Base-by-base conservation (phyloP, 2,888 invertebrate species). In the Polydrusus cervinus region DNA sequence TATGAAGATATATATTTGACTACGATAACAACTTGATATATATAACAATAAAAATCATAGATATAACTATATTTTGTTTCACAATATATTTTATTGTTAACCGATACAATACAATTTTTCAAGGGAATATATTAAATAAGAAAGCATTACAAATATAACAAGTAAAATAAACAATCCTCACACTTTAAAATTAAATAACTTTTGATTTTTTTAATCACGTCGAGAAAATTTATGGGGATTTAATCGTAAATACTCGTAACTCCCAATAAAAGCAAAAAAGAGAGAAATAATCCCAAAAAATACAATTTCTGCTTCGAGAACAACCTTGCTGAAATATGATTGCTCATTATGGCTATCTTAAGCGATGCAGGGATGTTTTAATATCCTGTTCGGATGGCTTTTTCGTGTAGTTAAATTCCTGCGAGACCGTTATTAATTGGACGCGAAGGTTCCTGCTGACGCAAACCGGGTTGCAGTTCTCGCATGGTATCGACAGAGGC, bases 381-480 rank as follows among this genome's bases (percentile, higher is more conserved):
- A 86, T 86, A 86, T 84, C 84, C 81, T 80, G 80, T 82, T 82
- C 82, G 84, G 86, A 87, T 87, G 85, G 86, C 82, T 83, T 86
- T 87, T 87, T 85, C 87, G 83, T 86, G 86, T 86, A 84, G 84
- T 80, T 81, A 84, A 83, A 86, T 86, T 86, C 74, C 86, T 85
- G 80, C 79, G 74, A 79, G 81, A 78, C 80, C 83, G 84, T 85
- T 87, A 87, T 87, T 87, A 86, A 86, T 86, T 87, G 86, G 86
- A 84, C 85, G 85, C 85, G 65, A 65, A 55, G 64, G 70, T 57
- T 49, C 69, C 71, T 53, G 67, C 67, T 61, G 25, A 45, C 60
- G 40, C 25, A 49, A 71, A 51, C 61, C 61, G 66, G 47, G 53
- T 11, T 43, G 69, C 55, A 38, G 65, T 43, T 55, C 55, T 55